Base-by-base conservation (phyloP, 92 coral and sea anemone genomes). In the Ricordea florida region DNA sequence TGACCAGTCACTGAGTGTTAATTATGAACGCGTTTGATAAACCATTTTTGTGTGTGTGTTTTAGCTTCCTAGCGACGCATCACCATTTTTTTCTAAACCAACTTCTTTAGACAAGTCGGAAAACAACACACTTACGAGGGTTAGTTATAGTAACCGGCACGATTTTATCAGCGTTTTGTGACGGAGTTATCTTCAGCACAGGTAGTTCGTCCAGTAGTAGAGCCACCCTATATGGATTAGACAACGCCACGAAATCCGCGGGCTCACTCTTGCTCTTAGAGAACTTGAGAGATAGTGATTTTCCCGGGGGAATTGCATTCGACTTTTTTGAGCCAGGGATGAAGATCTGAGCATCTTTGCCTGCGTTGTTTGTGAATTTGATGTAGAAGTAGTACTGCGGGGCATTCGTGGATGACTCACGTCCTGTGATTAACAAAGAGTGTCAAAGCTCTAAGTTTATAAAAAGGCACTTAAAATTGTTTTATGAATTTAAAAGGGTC, bases 311-410 rank as follows among this genome's bases (percentile, higher is more conserved):
- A 22, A 93, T 66, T 27, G 80, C 38, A 63, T 69, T 82, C 5
- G 83, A 68, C 44, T 90, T 90, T 51, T 88, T 89, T 52, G 82
- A 70, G 9, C 92, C 97, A 0, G 87, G 70, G 34, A 78, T 84
- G 3, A 91, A 28, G 17, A 93, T 36, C 53, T 91, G 87, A 9
- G 88, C 89, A 35, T 87, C 89, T 40, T 60, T 69, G 4, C 87
- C 94, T 48, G 98, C 98, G 57, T 80, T 77, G 80, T 93, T 93
- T 28, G 84, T 90, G 70, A 93, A 86, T n/a, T 77, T 60, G 16
- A 92, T 70, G 35, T 89, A 86, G 30, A 79, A 92, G 72, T 84
- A 85, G 78, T 84, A 93, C 56, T 85, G 43, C 6, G 91, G 79
- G 6, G 50, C 79, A 32, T 89, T 85, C 24, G 87, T 66, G 0